These are phyloP conservation scores for Microcebus tavaratra DNA, from an alignment of 2,113 vertebrate genomes.

Conservation along the genomic window DNA sequence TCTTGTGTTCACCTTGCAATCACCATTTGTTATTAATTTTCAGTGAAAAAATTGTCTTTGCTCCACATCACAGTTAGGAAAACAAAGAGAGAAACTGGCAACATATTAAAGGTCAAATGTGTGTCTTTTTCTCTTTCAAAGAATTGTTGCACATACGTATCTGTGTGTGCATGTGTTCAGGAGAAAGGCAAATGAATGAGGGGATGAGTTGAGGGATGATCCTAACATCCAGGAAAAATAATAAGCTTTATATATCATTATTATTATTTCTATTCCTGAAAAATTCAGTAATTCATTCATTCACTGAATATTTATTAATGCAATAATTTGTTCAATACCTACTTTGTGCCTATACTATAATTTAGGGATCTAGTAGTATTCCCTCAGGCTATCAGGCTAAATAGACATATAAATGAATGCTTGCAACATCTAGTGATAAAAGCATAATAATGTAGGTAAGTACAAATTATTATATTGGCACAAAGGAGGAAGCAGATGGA, in stretches of 20 bases:
- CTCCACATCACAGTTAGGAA: not conserved
- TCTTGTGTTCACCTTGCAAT: not conserved
- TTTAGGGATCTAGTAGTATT: not conserved
- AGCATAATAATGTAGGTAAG: not conserved
- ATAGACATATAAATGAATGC: too few relatives aligned
- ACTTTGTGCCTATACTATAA: not conserved
- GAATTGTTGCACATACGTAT: not conserved
- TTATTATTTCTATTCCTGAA: not conserved
- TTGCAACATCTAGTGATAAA: not conserved
- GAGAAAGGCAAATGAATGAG: not conserved
- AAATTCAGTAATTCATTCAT: not conserved
- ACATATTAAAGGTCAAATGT: not conserved
- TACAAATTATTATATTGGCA: not conserved
- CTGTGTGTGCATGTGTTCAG: not conserved
- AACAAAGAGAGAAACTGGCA: not conserved
- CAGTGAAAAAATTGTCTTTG: not conserved
- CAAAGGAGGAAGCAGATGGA: not conserved
- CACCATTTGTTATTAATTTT: not conserved
- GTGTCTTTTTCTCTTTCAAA: not conserved
- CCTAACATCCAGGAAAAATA: not conserved
- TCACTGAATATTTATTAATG: not conserved
- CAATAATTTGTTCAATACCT: not conserved
- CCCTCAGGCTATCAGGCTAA: not conserved
- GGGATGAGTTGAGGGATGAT: not conserved
- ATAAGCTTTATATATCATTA: not conserved